Evolutionary conservation across 2,113 vertebrate species (phyloP).

Genomic region (Glaucidium brasilianum): DNA sequence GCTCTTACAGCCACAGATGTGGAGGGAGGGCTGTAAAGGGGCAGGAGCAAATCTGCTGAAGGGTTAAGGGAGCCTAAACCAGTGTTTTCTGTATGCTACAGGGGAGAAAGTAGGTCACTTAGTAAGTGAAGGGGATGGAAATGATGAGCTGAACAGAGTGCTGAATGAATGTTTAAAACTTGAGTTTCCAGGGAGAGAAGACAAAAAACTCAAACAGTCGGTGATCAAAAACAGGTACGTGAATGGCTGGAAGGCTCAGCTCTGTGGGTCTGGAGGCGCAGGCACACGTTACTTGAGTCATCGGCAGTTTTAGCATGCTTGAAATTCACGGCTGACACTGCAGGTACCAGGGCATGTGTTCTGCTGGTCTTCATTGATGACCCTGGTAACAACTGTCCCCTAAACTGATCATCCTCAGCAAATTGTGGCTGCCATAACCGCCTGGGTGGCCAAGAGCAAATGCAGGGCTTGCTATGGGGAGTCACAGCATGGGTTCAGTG

Average conservation of each 20-base stretch:
- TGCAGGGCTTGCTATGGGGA: background rate
- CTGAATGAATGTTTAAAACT: background rate
- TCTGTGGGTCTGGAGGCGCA: background rate
- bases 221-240: conserved; percentile 9
- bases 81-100: background rate
- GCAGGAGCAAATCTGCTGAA: background rate
- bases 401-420: background rate
- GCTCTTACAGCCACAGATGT: background rate
- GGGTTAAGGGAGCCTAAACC: background rate
- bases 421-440: background rate
- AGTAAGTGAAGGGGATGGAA: background rate
- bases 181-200: background rate
- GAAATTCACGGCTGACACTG: background rate
- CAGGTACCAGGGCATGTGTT: background rate
- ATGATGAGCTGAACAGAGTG: background rate
- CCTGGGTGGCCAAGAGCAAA: background rate
- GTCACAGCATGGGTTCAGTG: background rate
- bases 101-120: background rate
- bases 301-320: background rate
- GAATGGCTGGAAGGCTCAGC: background rate
- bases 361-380: background rate
- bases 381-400: background rate
- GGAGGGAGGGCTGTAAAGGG: background rate
- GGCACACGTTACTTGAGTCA: background rate
- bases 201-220: background rate